Evolutionary conservation across 2,113 vertebrate species (phyloP).

Genomic region (Lathamus discolor): DNA sequence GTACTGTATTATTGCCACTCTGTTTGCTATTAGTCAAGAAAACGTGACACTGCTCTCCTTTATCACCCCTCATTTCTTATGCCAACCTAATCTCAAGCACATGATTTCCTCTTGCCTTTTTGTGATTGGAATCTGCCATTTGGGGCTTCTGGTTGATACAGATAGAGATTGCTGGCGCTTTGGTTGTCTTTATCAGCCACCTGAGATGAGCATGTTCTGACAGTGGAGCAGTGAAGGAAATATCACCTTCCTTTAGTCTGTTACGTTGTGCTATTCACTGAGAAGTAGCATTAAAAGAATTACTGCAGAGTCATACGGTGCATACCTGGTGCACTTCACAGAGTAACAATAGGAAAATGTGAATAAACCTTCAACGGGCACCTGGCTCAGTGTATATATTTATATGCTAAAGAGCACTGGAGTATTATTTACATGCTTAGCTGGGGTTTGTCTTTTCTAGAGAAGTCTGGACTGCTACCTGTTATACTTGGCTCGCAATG

Average conservation of each 20-base stretch:
- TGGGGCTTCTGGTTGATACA: neutral
- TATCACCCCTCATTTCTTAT: neutral
- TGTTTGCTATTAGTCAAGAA: neutral
- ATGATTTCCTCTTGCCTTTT: neutral
- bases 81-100: neutral
- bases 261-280: conserved; percentile 2
- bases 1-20: conserved; percentile 7
- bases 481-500: conserved; percentile 66
- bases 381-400: conserved; percentile 11
- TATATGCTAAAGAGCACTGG: conserved; percentile 42
- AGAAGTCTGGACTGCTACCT: conserved; percentile 74
- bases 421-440: conserved; percentile 68
- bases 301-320: neutral
- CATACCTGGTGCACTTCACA: neutral
- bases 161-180: neutral
- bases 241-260: neutral
- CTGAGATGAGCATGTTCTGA: neutral
- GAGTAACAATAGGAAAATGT: conserved; percentile 37
- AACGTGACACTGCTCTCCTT: neutral
- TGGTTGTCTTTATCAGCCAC: neutral
- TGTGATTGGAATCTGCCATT: neutral
- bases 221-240: neutral
- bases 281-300: neutral
- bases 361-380: neutral
- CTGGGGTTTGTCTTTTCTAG: conserved; percentile 65